Evolutionary conservation across 2,888 invertebrate genomes (phyloP).

Genomic region (Chrysolina haemoptera): DNA sequence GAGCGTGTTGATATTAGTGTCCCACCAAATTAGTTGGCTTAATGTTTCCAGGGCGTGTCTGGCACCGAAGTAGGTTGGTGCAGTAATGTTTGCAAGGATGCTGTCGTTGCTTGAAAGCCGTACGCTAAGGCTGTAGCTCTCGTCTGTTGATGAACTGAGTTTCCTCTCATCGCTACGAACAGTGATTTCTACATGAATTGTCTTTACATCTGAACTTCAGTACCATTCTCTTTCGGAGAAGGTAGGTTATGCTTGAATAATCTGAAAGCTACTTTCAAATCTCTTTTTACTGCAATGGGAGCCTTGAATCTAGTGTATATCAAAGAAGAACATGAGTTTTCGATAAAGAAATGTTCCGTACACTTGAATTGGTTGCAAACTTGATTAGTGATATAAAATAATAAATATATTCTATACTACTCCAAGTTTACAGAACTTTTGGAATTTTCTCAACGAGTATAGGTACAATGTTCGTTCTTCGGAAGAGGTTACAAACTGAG

Average conservation of each 20-base stretch:
- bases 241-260: constrained; percentile 66
- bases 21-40: constrained; percentile 83
- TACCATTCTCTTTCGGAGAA: constrained; percentile 23
- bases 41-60: constrained; percentile 83
- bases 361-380: too few relatives aligned
- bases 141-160: constrained; percentile 78
- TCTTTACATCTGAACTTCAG: constrained; percentile 34
- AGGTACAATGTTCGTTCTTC: too few relatives aligned
- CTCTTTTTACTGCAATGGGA: constrained; percentile 67
- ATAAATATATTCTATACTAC: too few relatives aligned
- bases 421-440: too few relatives aligned
- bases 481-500: too few relatives aligned
- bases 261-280: constrained; percentile 70
- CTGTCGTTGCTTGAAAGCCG: constrained; percentile 69
- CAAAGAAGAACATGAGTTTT: too few relatives aligned
- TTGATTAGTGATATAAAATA: too few relatives aligned
- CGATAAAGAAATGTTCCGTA: too few relatives aligned
- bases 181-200: constrained; percentile 59
- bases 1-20: constrained; percentile 75
- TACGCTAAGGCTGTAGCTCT: constrained; percentile 73
- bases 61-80: constrained; percentile 81
- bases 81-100: constrained; percentile 72
- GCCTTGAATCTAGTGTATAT: constrained; percentile 67
- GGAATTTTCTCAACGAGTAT: too few relatives aligned
- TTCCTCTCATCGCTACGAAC: constrained; percentile 67